phyloP scores from a whole-genome alignment of 2,113 vertebrate genomes.

The Siphamia tubifer region DNA sequence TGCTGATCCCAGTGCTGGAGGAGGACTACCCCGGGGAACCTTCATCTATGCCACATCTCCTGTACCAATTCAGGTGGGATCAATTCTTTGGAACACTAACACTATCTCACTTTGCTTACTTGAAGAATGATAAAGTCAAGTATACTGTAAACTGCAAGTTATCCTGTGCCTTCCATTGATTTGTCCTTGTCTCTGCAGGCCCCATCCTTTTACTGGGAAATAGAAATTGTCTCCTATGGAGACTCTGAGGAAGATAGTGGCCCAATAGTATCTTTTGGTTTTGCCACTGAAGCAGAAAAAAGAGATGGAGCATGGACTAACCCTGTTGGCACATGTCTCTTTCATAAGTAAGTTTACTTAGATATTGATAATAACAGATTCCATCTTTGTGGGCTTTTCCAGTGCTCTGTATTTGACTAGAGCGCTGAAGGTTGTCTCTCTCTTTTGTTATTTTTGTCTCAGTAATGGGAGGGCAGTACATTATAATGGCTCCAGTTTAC shows the following conservation, averaged over 20 bases:
- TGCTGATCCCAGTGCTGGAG: slow-evolving; percentile 96
- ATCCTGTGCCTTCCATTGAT: neutral
- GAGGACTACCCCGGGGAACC: slow-evolving; percentile 93
- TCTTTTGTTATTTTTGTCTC: slow-evolving; percentile 23
- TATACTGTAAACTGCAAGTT: neutral
- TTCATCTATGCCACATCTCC: slow-evolving; percentile 97
- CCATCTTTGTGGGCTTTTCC: neutral
- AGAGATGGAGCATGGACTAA: slow-evolving; percentile 98
- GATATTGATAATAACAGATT: neutral
- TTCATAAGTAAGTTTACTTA: slow-evolving; percentile 88
- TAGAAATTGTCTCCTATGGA: slow-evolving; percentile 97
- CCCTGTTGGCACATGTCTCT: slow-evolving; percentile 96
- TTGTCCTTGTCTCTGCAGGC: slow-evolving; percentile 77
- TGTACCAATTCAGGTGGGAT: slow-evolving; percentile 90
- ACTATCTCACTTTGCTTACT: neutral
- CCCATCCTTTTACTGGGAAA: slow-evolving; percentile 98
- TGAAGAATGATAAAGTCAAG: neutral
- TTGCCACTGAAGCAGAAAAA: slow-evolving; percentile 97
- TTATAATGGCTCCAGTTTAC: slow-evolving; percentile 97
- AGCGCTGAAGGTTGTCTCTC: slow-evolving; percentile 32
- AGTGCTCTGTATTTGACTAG: slow-evolving; percentile 20
- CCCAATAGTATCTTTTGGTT: slow-evolving; percentile 96
- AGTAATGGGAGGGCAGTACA: slow-evolving; percentile 97
- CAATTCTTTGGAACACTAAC: neutral
- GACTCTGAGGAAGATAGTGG: slow-evolving; percentile 97